A percentile compares a stretch with the other conserved stretches of the same genome.
Conservation (phyloP, 2,113 vertebrate genomes). For the Chitala chitala region DNA sequence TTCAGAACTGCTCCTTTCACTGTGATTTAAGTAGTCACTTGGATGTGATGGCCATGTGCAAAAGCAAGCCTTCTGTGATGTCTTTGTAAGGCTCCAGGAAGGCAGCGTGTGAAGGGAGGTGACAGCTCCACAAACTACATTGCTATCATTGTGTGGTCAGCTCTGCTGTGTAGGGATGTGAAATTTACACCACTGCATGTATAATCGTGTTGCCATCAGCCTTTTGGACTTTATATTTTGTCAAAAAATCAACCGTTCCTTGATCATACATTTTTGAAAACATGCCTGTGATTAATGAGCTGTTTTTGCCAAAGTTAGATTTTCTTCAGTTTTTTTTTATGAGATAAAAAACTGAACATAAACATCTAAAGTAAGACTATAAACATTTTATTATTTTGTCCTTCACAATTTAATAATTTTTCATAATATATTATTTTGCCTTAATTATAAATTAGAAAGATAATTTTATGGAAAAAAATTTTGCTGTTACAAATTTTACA, state of each 20-base stretch:
- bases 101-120: background rate
- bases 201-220: too few species aligned
- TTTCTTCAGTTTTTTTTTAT: background rate
- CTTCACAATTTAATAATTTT: too few species aligned
- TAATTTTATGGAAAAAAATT: too few species aligned
- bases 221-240: background rate
- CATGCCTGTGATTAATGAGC: background rate
- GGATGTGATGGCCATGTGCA: too few species aligned
- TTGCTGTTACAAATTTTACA: too few species aligned
- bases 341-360: background rate
- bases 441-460: background rate
- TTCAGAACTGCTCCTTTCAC: too few species aligned
- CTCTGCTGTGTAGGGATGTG: background rate
- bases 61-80: too few species aligned
- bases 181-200: background rate
- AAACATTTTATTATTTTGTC: too few species aligned
- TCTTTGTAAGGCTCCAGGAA: background rate
- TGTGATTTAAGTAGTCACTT: too few species aligned
- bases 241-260: background rate
- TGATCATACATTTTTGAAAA: slow-evolving; percentile 8
- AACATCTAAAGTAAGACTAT: background rate
- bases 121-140: background rate
- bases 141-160: background rate
- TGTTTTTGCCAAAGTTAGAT: background rate
- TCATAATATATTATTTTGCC: background rate